Evolutionary conservation across 2,113 vertebrate species (phyloP), one percentile per base, ranked within the genome.

Genomic region (Oryctolagus cuniculus): DNA sequence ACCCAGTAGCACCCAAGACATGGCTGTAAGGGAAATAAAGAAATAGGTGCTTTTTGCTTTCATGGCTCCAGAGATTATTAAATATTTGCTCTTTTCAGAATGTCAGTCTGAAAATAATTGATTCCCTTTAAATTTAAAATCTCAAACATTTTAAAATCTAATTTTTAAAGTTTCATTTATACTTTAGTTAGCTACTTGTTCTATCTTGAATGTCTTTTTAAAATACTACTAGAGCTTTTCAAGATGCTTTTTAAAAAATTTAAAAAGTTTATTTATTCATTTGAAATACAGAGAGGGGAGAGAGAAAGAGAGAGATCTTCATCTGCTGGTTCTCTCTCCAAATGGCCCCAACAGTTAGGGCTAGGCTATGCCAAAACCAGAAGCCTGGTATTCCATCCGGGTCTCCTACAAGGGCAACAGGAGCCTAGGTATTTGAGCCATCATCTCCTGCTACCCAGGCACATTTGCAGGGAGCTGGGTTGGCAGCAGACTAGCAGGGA

Each of bases 31-130:
- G n/a, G 69, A 72, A 87, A 21, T 55, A 94, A 64, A 72, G 8
- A 1, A 73, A 27, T 44, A 74, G 13, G 10, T 4, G 55, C 27
- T 25, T 66, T 83, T 27, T 78, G 15, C 85, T 95, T 66, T 75
- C 80, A 87, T 85, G 29, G 55, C 31, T 38, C 91, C 77, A 51
- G 61, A 73, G 51, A 67, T 91, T 83, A 25, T 90, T 64, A 80
- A 63, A 22, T 89, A 94, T 91, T 95, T 93, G 10, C 11, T 53
- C 79, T 94, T 87, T 87, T 95, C 15, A 72, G 12, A 61, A 24
- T 87, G 2, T 85, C 66, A 64, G 9, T 80, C 25, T 82, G 84
- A 92, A 95, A 86, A 58, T 92, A 85, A 88, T 85, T 74, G 84
- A 51, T 67, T 12, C 29, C 17, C 5, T 93, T 91, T 78, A 16